phyloP scores from a whole-genome alignment of 1,140 invertebrate genomes.

The Lasioglossum baleicum region DNA sequence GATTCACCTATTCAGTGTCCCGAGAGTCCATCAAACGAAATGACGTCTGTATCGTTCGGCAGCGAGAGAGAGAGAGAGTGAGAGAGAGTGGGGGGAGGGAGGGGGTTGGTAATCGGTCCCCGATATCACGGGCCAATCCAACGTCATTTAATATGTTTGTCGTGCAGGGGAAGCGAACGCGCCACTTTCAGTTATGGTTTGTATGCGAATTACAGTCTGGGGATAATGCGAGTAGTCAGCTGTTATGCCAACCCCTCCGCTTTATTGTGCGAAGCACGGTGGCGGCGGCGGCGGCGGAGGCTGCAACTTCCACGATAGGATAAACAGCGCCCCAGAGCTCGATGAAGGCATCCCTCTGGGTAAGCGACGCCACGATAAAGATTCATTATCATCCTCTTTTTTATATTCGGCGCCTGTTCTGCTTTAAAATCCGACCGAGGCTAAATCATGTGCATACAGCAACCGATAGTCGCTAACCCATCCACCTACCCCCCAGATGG shows the following conservation, averaged over 20 bases:
- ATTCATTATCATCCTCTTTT: conserved; percentile 39
- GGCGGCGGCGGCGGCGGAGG: neutral
- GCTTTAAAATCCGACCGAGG: neutral
- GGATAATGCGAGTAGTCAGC: conserved; percentile 54
- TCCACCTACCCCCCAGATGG: too few relatives aligned
- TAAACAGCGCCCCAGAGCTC: conserved; percentile 56
- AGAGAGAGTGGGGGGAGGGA: neutral
- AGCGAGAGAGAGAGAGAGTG: too few relatives aligned
- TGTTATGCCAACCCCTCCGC: conserved; percentile 52
- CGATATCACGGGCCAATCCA: conserved; percentile 59
- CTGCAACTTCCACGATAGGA: conserved; percentile 55
- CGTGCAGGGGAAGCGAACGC: conserved; percentile 39
- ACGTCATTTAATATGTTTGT: conserved; percentile 69
- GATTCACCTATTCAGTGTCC: conserved; percentile 38
- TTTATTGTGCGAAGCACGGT: conserved; percentile 55
- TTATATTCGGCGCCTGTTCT: neutral
- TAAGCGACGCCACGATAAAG: conserved; percentile 50
- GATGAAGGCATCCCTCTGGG: conserved; percentile 38
- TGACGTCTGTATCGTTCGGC: conserved; percentile 50
- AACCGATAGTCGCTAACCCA: neutral
- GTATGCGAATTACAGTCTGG: conserved; percentile 54
- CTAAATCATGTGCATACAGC: neutral
- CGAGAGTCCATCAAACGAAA: conserved; percentile 54
- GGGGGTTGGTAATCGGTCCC: conserved; percentile 56
- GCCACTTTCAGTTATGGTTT: conserved; percentile 47